Conservation (phyloP, 2,888 invertebrate genomes). For the Embidobia sp. region DNA sequence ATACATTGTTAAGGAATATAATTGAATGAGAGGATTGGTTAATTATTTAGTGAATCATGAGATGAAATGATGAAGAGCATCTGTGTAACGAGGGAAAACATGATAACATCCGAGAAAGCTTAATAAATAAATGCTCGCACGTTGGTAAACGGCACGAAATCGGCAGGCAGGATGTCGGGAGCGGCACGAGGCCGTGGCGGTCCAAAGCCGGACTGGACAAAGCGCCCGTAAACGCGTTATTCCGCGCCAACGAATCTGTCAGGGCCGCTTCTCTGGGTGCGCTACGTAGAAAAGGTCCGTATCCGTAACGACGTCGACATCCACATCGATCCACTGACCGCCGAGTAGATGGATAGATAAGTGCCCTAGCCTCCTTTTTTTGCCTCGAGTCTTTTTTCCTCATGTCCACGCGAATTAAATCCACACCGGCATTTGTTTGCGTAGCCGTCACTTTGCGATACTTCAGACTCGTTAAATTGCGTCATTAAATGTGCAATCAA, state of each 20-base stretch:
- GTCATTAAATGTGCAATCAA: conserved; percentile 16
- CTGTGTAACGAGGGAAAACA: too few species aligned
- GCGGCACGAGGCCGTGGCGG: conserved; percentile 71
- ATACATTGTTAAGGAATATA: too few species aligned
- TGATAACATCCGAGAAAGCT: too few species aligned
- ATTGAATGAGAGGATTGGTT: too few species aligned
- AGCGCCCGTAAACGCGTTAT: conserved; percentile 81
- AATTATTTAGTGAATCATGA: too few species aligned
- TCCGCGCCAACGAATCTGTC: conserved; percentile 81
- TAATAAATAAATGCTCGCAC: too few species aligned
- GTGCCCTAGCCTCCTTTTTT: conserved; percentile 40
- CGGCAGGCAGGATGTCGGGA: conserved; percentile 12
- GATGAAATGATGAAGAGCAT: too few species aligned
- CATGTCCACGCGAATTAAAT: conserved; percentile 44
- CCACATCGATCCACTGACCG: conserved; percentile 63
- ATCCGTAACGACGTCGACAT: conserved; percentile 64
- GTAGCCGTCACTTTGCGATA: conserved; percentile 37
- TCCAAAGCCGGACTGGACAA: conserved; percentile 77
- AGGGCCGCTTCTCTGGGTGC: conserved; percentile 78
- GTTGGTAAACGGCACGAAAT: conserved; percentile 17
- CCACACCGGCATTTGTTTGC: conserved; percentile 26
- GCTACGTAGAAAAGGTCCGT: conserved; percentile 72
- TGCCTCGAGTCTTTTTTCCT: conserved; percentile 4
- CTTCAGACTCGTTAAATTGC: conserved; percentile 26
- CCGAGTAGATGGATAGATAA: conserved; percentile 65